Percentiles rank a stretch among this genome's conserved stretches.
Conservation (phyloP, 2,797 vertebrate genomes). For the Acanthiza pusilla region DNA sequence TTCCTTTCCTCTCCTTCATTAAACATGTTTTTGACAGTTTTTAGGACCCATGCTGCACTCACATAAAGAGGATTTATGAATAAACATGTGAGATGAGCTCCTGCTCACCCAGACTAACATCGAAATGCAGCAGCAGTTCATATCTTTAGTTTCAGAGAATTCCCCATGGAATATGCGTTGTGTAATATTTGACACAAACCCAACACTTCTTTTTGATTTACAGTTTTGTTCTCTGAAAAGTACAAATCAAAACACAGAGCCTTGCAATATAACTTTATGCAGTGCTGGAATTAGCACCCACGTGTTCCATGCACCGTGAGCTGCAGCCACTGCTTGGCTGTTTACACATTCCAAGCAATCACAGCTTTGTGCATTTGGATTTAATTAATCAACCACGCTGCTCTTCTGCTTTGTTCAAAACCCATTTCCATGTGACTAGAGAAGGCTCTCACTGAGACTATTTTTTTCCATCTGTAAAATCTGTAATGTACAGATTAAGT, state of each 20-base stretch:
- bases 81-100: neutral
- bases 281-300: neutral
- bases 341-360: neutral
- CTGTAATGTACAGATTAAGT: neutral
- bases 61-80: constrained; percentile 11
- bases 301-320: neutral
- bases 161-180: neutral
- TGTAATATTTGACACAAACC: neutral
- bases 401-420: constrained; percentile 1
- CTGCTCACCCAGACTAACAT: neutral
- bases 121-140: neutral
- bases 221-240: neutral
- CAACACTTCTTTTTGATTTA: neutral
- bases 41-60: neutral
- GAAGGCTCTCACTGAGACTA: neutral
- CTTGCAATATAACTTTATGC: neutral
- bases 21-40: neutral
- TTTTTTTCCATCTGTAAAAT: neutral
- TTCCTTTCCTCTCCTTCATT: neutral
- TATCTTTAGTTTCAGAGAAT: neutral
- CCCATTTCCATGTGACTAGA: neutral
- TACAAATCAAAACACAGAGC: neutral
- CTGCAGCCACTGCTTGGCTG: neutral
- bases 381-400: neutral
- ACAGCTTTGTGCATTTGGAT: neutral